phyloP scores from a whole-genome alignment of 2,797 vertebrate genomes.

The Caiman crocodilus region DNA sequence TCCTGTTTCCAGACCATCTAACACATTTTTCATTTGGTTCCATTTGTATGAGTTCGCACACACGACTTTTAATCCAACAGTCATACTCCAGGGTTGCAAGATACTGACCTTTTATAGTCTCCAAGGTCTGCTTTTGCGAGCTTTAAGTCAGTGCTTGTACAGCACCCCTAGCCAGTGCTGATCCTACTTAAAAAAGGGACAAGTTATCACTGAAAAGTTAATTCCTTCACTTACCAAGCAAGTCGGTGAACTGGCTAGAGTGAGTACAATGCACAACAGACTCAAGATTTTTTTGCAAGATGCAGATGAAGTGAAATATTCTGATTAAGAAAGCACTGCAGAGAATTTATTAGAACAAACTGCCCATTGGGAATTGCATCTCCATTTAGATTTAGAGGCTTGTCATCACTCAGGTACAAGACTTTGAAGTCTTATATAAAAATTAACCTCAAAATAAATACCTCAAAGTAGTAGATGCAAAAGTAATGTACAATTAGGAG shows the following conservation, averaged over 20 bases:
- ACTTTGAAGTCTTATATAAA: conserved; percentile 16
- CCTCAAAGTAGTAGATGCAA: neutral
- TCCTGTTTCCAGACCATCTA: conserved; percentile 14
- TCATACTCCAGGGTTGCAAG: neutral
- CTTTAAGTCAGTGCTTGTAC: neutral
- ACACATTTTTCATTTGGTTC: neutral
- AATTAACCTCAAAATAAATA: conserved; percentile 41
- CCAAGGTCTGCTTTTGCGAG: neutral
- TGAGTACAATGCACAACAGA: neutral
- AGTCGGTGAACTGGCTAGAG: neutral
- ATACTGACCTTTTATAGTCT: neutral
- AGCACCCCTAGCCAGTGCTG: neutral
- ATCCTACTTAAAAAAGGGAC: neutral
- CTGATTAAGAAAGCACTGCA: neutral
- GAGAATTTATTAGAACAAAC: conserved; percentile 10
- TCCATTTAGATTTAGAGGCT: conserved; percentile 32
- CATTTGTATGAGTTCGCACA: neutral
- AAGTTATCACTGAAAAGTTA: neutral
- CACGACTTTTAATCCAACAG: neutral
- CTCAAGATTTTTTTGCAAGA: conserved; percentile 1
- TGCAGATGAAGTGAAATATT: conserved; percentile 42
- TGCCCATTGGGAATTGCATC: conserved; percentile 20
- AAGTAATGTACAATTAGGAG: conserved; percentile 33
- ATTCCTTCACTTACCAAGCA: neutral
- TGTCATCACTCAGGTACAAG: conserved; percentile 13